Percentiles rank a stretch among this genome's conserved stretches.
These are phyloP conservation scores for Podotricha telesiphe DNA, from an alignment of 2,888 invertebrate genomes.

Conservation along the genomic window DNA sequence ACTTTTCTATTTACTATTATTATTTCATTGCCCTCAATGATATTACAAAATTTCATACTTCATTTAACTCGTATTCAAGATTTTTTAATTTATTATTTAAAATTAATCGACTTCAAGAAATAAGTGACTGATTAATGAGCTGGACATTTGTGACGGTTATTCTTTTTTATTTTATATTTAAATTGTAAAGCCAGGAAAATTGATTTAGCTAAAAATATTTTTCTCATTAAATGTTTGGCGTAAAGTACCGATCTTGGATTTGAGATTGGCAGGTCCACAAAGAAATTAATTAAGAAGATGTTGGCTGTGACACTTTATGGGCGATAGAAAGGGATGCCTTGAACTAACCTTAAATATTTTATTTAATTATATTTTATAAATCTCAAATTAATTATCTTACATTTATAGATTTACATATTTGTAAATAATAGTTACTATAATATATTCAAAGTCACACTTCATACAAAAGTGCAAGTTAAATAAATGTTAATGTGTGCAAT, in stretches of 20 bases:
- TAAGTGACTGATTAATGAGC: not conserved
- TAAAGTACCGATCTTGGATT: constrained; percentile 13
- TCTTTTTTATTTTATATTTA: not conserved
- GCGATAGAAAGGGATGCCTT: constrained; percentile 17
- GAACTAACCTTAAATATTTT: constrained; percentile 29
- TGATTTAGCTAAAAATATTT: not conserved
- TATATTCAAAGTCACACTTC: not conserved
- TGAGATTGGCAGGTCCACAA: constrained; percentile 41
- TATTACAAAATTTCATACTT: constrained; percentile 5
- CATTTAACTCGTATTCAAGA: constrained; percentile 13
- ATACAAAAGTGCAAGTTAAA: too few relatives aligned
- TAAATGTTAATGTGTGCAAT: too few relatives aligned
- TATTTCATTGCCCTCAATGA: not conserved
- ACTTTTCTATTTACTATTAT: constrained; percentile 9
- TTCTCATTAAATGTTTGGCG: constrained; percentile 29
- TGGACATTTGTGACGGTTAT: constrained; percentile 10
- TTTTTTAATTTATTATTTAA: constrained; percentile 2
- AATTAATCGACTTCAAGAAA: not conserved
- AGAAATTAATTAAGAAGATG: constrained; percentile 46
- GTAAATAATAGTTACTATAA: not conserved
- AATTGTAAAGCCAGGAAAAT: not conserved
- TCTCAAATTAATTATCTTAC: not conserved
- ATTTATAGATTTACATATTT: not conserved
- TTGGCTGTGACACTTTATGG: constrained; percentile 36
- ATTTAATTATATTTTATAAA: constrained; percentile 14